phyloP scores from a whole-genome alignment of 2,113 vertebrate genomes.

The Vanacampus margaritifer region DNA sequence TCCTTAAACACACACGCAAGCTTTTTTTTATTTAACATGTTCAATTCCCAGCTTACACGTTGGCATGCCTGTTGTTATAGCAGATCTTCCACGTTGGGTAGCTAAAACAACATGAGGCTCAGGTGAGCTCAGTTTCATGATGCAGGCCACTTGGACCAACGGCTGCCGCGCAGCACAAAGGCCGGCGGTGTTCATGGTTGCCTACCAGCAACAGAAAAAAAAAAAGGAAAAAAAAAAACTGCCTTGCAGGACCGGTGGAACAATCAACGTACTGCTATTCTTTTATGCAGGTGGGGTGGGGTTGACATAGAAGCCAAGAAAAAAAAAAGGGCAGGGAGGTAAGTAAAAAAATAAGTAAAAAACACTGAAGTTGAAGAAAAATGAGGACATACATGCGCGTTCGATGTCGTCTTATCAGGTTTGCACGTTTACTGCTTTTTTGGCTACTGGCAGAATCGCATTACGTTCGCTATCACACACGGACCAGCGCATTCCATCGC shows the following conservation, averaged over 20 bases:
- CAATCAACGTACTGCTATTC: conserved; percentile 71
- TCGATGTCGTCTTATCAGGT: not conserved
- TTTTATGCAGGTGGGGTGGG: conserved; percentile 69
- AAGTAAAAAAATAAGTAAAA: conserved; percentile 12
- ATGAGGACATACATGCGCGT: not conserved
- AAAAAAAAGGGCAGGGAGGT: conserved; percentile 14
- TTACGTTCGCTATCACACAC: not conserved
- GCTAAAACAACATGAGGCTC: conserved; percentile 17
- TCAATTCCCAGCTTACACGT: conserved; percentile 22
- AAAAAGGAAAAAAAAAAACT: conserved; percentile 38
- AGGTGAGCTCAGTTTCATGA: conserved; percentile 71
- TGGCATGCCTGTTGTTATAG: not conserved
- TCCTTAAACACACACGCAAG: conserved; percentile 73
- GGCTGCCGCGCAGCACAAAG: conserved; percentile 63
- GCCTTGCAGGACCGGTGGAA: conserved; percentile 72
- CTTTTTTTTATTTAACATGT: conserved; percentile 40
- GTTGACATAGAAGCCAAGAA: conserved; percentile 31
- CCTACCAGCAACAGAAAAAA: conserved; percentile 58
- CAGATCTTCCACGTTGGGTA: not conserved
- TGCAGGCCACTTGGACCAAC: conserved; percentile 61
- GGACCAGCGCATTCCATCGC: no score
- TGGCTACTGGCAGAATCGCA: not conserved
- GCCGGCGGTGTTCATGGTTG: conserved; percentile 52
- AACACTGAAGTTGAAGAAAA: conserved; percentile 29
- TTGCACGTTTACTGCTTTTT: not conserved